Evolutionary conservation across 2,113 vertebrate species (phyloP).

Genomic region (Alexandromys fortis): DNA sequence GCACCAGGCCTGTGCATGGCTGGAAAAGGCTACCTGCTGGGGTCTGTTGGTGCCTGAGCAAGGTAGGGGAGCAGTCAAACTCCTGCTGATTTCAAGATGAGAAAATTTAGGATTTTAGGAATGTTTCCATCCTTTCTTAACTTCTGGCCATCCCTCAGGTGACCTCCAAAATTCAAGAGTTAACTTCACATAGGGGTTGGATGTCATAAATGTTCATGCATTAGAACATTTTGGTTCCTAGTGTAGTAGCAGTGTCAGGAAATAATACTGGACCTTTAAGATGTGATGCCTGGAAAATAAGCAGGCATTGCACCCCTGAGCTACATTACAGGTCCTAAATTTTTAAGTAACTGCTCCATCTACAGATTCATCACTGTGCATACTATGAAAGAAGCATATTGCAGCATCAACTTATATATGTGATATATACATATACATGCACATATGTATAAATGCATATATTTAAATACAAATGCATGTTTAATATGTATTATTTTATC

Average conservation of each 20-base stretch:
- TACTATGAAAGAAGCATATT: neutral
- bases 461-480: too few relatives aligned
- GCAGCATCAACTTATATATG: neutral
- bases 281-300: neutral
- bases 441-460: too few relatives aligned
- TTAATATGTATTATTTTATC: neutral
- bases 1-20: neutral
- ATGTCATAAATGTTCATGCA: too few relatives aligned
- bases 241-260: too few relatives aligned
- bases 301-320: neutral
- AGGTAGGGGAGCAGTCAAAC: neutral
- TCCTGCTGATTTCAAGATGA: neutral
- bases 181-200: neutral
- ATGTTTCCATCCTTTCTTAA: neutral
- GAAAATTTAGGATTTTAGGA: neutral
- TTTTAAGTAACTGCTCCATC: neutral
- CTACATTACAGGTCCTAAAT: neutral
- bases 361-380: neutral
- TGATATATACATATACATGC: too few relatives aligned
- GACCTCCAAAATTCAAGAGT: neutral
- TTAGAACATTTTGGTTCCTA: neutral
- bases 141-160: neutral
- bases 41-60: neutral
- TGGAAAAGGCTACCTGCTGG: neutral
- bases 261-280: neutral